Percentiles rank a stretch among this genome's conserved stretches.
Conservation (phyloP, 2,113 vertebrate species). For the Limanda limanda region DNA sequence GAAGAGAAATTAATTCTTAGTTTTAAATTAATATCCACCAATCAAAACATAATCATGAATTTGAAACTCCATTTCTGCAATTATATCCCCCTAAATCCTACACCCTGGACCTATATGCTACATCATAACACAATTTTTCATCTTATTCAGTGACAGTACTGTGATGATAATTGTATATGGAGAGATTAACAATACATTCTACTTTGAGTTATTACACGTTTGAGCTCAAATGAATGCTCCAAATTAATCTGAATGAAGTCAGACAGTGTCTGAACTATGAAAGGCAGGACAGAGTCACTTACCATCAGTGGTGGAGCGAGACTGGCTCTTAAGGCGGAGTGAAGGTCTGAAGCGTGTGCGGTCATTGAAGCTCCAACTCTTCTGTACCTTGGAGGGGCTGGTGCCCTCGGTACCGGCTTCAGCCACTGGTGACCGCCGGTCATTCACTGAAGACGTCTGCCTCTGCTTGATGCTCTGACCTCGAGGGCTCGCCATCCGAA, state of each 20-base stretch:
- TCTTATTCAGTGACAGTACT: no score
- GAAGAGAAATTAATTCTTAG: not conserved
- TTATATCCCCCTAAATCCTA: no score
- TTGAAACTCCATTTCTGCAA: no score
- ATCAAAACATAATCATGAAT: no score
- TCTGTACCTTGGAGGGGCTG: slow-evolving; percentile 96
- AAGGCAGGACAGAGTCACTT: slow-evolving; percentile 20
- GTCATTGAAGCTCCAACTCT: slow-evolving; percentile 99
- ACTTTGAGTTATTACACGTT: no score
- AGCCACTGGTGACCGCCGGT: slow-evolving; percentile 89
- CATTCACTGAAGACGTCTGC: slow-evolving; percentile 89
- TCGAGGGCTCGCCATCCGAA: slow-evolving; percentile 96
- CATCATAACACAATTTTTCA: no score
- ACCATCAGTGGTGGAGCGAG: slow-evolving; percentile 91
- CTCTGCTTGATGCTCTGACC: slow-evolving; percentile 94
- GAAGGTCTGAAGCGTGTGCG: slow-evolving; percentile 95
- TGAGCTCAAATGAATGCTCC: no score
- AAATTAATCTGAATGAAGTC: no score
- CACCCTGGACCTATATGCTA: no score
- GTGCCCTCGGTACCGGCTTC: slow-evolving; percentile 88
- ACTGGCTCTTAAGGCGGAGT: slow-evolving; percentile 94
- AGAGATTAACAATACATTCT: no score
- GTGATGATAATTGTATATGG: no score
- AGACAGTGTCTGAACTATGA: not conserved
- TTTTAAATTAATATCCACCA: no score